phyloP scores from a whole-genome alignment of 2,888 invertebrate genomes.

The Lottia gigantea region DNA sequence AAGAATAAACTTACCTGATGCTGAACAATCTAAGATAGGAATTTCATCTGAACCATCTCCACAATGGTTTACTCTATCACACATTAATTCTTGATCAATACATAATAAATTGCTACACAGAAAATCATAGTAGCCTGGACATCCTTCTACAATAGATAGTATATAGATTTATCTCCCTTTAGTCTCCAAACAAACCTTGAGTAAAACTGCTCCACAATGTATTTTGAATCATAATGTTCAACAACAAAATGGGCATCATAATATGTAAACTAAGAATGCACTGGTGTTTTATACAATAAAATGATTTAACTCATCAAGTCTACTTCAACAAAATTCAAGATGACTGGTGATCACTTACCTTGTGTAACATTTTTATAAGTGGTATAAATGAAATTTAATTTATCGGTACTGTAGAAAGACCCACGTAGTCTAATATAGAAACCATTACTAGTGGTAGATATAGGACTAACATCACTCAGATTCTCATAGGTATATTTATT shows the following conservation, averaged over 20 bases:
- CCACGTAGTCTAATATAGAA: constrained; percentile 55
- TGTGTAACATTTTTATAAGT: constrained; percentile 51
- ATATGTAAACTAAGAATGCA: background rate
- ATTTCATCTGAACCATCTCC: constrained; percentile 93
- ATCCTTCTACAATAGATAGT: constrained; percentile 39
- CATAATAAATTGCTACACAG: constrained; percentile 90
- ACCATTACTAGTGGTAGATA: constrained; percentile 42
- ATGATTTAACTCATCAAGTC: no score
- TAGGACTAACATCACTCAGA: constrained; percentile 44
- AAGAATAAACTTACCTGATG: constrained; percentile 32
- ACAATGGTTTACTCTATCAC: constrained; percentile 93
- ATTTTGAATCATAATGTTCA: background rate
- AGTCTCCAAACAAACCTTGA: no score
- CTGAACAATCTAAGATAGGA: constrained; percentile 77
- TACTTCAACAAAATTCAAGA: no score
- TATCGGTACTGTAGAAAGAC: constrained; percentile 50
- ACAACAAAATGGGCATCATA: background rate
- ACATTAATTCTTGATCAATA: constrained; percentile 89
- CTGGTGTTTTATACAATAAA: background rate
- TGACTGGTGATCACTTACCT: constrained; percentile 34
- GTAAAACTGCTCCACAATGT: no score
- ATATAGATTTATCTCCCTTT: constrained; percentile 5
- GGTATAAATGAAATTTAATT: constrained; percentile 52
- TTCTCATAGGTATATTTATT: constrained; percentile 46
- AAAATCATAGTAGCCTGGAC: constrained; percentile 75